These are phyloP conservation scores for Galbula dea DNA, from an alignment of 2,113 vertebrate species.

Conservation along the genomic window DNA sequence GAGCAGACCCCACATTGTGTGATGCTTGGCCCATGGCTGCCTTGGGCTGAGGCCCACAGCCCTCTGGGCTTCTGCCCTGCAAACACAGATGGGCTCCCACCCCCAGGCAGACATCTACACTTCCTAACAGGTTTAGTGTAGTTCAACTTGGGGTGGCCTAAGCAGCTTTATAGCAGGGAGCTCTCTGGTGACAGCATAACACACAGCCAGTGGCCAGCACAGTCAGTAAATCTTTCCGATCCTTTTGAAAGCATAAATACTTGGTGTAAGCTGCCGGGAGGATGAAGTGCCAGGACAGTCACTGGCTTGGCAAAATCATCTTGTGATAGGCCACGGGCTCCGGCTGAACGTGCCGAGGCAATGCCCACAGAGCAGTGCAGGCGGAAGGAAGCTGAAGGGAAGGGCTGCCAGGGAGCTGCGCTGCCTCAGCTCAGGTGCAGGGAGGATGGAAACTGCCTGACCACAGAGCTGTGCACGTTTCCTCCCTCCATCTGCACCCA, in stretches of 20 bases:
- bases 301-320: neutral
- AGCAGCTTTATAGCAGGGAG: conserved; percentile 22
- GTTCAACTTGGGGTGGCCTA: neutral
- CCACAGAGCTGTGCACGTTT: neutral
- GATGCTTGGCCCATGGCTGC: accelerated
- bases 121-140: neutral
- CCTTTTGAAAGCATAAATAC: neutral
- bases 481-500: neutral
- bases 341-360: neutral
- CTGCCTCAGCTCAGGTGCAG: conserved; percentile 46
- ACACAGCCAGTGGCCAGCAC: neutral
- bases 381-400: conserved; percentile 8
- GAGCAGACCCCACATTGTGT: accelerated
- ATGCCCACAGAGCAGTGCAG: neutral
- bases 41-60: neutral
- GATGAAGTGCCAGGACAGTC: neutral
- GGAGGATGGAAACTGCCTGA: conserved; percentile 13
- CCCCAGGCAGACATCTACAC: neutral
- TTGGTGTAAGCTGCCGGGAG: neutral
- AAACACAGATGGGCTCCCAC: neutral
- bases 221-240: neutral
- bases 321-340: neutral
- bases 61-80: neutral
- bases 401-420: neutral
- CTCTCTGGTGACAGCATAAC: neutral